phyloP scores from a whole-genome alignment of 2,888 invertebrate species.

The Pseudanteris insignis region DNA sequence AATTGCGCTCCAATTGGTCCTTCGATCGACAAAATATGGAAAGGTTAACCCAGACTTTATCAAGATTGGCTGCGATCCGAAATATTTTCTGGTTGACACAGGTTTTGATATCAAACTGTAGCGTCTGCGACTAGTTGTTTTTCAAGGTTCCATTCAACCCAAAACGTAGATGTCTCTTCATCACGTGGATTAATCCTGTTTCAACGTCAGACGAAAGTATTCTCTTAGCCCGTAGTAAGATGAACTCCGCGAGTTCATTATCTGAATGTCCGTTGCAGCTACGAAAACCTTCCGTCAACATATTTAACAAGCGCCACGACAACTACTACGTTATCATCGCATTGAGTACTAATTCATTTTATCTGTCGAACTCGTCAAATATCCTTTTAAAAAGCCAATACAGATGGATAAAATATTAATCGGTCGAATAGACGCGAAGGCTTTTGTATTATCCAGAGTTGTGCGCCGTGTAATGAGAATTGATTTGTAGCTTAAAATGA shows the following conservation, averaged over 20 bases:
- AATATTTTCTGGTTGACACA: background rate
- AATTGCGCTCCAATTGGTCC: too few relatives aligned
- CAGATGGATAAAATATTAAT: too few relatives aligned
- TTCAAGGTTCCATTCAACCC: constrained; percentile 28
- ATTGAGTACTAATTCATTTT: constrained; percentile 38
- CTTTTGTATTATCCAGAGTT: too few relatives aligned
- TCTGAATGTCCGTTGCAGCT: constrained; percentile 34
- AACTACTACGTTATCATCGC: constrained; percentile 28
- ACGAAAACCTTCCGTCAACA: constrained; percentile 33
- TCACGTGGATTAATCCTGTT: constrained; percentile 29
- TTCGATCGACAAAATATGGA: background rate
- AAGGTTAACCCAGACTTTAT: too few relatives aligned
- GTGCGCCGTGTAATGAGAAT: background rate
- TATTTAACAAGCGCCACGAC: constrained; percentile 35
- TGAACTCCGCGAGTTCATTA: constrained; percentile 38
- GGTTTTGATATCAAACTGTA: background rate
- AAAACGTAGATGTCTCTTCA: constrained; percentile 29
- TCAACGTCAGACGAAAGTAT: constrained; percentile 36
- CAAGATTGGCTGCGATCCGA: too few relatives aligned
- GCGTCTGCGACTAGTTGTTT: constrained; percentile 9
- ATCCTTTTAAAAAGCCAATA: constrained; percentile 13
- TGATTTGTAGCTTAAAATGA: background rate
- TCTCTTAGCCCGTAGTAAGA: constrained; percentile 34
- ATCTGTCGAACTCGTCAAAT: constrained; percentile 24
- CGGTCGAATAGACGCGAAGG: too few relatives aligned